These are phyloP conservation scores for Penaeus monodon DNA, from an alignment of 2,888 invertebrate species.

Conservation along the genomic window DNA sequence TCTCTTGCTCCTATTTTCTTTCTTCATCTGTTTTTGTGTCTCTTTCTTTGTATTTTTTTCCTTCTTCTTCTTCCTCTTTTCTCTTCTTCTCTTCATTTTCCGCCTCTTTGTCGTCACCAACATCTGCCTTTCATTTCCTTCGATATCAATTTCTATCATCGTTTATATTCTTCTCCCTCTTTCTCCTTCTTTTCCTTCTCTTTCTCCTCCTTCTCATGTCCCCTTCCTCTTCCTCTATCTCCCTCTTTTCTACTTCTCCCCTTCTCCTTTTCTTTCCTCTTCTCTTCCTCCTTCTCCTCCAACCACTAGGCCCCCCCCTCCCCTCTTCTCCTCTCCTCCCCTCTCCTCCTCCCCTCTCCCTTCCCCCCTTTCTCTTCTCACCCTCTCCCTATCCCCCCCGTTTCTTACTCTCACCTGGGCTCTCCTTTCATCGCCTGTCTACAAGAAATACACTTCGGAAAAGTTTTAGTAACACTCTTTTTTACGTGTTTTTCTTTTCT, in stretches of 20 bases:
- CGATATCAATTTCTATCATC: not conserved
- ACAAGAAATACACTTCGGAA: not conserved
- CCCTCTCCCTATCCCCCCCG: not conserved
- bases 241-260: not conserved
- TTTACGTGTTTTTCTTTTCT: not conserved
- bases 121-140: not conserved
- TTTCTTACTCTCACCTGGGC: not conserved
- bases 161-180: not conserved
- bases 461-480: constrained; percentile 1
- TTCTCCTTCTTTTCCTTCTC: not conserved
- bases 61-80: not conserved
- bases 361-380: not conserved
- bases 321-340: not conserved
- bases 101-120: too few species aligned
- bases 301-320: too few species aligned
- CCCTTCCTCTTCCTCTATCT: not conserved
- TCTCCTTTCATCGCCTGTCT: not conserved
- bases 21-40: not conserved
- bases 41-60: not conserved
- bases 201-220: not conserved
- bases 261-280: not conserved
- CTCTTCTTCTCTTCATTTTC: not conserved
- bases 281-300: too few species aligned
- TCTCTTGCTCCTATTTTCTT: not conserved
- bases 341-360: not conserved